Evolutionary conservation across 1,140 invertebrate genomes (phyloP).

Genomic region (Whitmania pigra): DNA sequence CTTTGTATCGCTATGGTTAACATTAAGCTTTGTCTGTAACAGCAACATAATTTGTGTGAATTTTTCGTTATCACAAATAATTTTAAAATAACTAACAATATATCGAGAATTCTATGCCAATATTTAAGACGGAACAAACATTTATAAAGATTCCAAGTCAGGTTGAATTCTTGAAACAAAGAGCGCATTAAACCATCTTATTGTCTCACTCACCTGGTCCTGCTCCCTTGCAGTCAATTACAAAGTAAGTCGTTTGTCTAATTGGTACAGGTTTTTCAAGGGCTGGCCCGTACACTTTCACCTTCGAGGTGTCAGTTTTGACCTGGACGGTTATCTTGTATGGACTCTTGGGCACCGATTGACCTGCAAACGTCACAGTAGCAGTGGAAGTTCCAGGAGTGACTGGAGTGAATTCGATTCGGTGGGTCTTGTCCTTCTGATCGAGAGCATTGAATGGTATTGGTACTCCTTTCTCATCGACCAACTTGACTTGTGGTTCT

Average conservation of each 20-base stretch:
- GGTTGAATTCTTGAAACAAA: too few relatives aligned
- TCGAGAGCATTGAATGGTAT: constrained; percentile 63
- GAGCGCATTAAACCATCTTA: not conserved
- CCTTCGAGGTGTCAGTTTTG: constrained; percentile 24
- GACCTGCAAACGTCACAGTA: not conserved
- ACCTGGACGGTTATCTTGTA: constrained; percentile 28
- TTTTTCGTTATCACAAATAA: too few relatives aligned
- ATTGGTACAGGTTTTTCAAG: constrained; percentile 41
- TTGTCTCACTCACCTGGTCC: constrained; percentile 35
- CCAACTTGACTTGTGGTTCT: constrained; percentile 58
- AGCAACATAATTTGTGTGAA: too few relatives aligned
- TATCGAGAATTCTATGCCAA: too few relatives aligned
- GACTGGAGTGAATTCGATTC: constrained; percentile 7
- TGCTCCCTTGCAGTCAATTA: constrained; percentile 41
- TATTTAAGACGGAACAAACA: too few relatives aligned
- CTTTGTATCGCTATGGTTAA: too few relatives aligned
- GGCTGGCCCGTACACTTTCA: constrained; percentile 45
- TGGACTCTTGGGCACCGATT: constrained; percentile 14
- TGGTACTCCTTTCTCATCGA: constrained; percentile 56
- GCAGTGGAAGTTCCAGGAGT: not conserved
- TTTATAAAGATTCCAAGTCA: too few relatives aligned
- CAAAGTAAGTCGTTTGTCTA: constrained; percentile 37
- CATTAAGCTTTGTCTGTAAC: too few relatives aligned
- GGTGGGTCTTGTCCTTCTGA: constrained; percentile 65
- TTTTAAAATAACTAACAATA: too few relatives aligned